Evolutionary conservation across 1,140 invertebrate genomes (phyloP), one percentile per base, ranked within the genome.

Genomic region (Drosophila novamexicana): DNA sequence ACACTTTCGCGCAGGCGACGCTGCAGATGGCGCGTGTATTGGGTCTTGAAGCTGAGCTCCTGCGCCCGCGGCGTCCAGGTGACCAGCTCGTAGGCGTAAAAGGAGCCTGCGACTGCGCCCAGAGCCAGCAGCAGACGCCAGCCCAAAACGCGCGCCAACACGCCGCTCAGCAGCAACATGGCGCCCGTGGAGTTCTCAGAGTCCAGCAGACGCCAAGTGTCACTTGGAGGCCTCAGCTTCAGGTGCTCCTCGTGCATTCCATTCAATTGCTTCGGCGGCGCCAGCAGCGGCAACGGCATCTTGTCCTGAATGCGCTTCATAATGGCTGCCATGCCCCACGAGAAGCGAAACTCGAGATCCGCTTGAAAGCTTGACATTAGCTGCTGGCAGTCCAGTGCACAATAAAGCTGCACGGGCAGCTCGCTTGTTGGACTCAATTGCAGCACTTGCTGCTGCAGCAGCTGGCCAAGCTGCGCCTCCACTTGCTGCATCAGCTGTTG

Each of bases 51-150:
- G 73, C 96, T 94, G 22, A 96, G 94, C 93, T 99, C 98, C 93
- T 99, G 98, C 5, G 98, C 98, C 90, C 95, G 96, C 68, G 96
- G 98, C 12, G 98, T 99, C 98, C 98, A 99, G 2, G 98, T 98
- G n/a, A 99, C 93, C 64, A 98, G 94, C 93, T 99, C 98, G 92
- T 99, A 99, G 5, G 96, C 91, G 93, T 99, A 99, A 7, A 99
- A 93, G 68, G 96, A 94, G 61, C 97, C 96, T 93, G 99, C 98
- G 47, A 98, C 86, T 32, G 95, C 95, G 75, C 96, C 96, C 34
- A 96, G 95, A 3, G 96, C 94, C 1, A 95, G 95, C 61, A 99
- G 96, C 6, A 98, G 94, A 72, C 97, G 95, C 98, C 98, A 99
- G 0, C 98, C 98, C 59, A 99, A 96, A 22, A 97, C 98, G 93